Conservation (phyloP, 2,113 vertebrate species). For the Antigone vipio region DNA sequence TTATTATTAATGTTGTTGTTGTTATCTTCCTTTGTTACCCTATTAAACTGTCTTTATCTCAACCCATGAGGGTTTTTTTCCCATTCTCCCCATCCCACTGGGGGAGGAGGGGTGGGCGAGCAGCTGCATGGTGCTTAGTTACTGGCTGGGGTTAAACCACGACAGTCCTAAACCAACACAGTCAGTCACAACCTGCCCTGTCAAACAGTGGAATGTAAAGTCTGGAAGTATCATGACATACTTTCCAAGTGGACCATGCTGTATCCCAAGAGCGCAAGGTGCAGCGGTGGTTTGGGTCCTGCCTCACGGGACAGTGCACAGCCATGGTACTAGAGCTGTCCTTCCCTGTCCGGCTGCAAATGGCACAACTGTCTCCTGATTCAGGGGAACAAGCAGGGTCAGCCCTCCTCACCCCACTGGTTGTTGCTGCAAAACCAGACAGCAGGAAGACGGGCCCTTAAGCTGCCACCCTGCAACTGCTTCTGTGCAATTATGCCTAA, state of each 20-base stretch:
- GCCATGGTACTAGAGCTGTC: accelerated
- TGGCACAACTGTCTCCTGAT: not conserved
- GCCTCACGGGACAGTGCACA: not conserved
- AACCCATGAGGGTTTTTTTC: too few relatives aligned
- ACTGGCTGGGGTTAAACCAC: too few relatives aligned
- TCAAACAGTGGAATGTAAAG: not conserved
- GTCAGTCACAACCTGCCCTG: not conserved
- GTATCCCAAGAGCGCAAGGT: not conserved
- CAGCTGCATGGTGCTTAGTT: too few relatives aligned
- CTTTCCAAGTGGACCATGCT: not conserved
- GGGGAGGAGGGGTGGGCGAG: too few relatives aligned
- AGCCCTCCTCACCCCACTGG: not conserved
- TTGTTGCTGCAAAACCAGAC: not conserved
- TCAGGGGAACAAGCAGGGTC: not conserved
- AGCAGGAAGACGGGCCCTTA: accelerated
- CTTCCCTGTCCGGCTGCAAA: not conserved
- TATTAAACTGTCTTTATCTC: too few relatives aligned
- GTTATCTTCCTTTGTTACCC: too few relatives aligned
- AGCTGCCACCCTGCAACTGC: not conserved
- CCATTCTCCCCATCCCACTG: too few relatives aligned
- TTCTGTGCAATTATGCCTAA: not conserved
- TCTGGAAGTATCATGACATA: not conserved
- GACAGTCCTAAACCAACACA: not conserved
- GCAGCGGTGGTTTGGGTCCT: not conserved
- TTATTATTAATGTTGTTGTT: too few relatives aligned